Conservation (phyloP, 2,888 invertebrate species). For the Limnephilus rhombicus region DNA sequence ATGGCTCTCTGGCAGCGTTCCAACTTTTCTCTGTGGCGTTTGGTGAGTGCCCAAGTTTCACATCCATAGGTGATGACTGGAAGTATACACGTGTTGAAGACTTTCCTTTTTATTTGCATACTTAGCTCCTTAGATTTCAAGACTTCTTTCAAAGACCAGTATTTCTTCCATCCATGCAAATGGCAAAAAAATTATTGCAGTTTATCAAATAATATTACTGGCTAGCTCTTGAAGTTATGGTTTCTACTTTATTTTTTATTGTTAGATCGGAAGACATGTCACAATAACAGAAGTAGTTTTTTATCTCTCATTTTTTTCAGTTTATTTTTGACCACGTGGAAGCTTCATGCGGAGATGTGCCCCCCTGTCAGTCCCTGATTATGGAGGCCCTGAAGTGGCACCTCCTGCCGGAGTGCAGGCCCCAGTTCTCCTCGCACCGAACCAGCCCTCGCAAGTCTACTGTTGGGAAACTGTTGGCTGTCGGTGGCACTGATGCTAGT, state of each 20-base stretch:
- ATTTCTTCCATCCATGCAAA: no score
- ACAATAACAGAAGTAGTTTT: background rate
- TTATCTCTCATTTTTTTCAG: slow-evolving; percentile 71
- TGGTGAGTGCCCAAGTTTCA: no score
- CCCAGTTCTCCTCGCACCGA: slow-evolving; percentile 86
- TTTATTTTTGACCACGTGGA: slow-evolving; percentile 95
- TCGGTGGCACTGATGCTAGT: slow-evolving; percentile 95
- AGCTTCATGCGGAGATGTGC: slow-evolving; percentile 79
- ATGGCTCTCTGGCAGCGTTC: no score
- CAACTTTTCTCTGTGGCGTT: no score
- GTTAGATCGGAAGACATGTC: background rate
- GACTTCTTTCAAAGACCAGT: no score
- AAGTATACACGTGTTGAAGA: no score
- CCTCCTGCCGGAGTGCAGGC: slow-evolving; percentile 90
- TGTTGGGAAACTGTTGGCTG: slow-evolving; percentile 90
- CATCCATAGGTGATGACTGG: no score
- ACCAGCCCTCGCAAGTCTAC: slow-evolving; percentile 95
- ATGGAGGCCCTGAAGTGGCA: slow-evolving; percentile 98
- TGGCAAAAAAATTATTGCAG: no score
- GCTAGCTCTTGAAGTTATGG: background rate
- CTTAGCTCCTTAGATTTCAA: no score
- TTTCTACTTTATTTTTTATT: background rate
- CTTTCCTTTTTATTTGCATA: no score
- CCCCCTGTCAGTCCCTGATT: slow-evolving; percentile 90
- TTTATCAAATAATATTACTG: background rate